phyloP scores from a whole-genome alignment of 92 coral and sea anemone species.

The Phymanthus crucifer region DNA sequence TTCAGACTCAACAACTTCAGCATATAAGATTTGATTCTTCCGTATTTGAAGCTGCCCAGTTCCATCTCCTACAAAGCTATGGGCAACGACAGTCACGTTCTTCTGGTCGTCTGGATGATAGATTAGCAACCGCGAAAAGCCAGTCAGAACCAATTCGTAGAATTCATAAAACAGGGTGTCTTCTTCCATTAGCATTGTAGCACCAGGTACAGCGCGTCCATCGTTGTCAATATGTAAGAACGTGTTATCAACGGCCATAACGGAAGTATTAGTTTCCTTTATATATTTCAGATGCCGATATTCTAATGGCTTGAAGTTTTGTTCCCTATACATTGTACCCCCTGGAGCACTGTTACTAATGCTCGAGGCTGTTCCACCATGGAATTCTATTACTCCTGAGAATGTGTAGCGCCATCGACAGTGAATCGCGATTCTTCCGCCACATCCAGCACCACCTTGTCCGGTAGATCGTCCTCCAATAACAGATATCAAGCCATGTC shows the following conservation, averaged over 20 bases:
- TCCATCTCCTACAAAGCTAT: slow-evolving; percentile 68
- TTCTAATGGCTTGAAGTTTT: slow-evolving; percentile 80
- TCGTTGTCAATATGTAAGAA: slow-evolving; percentile 87
- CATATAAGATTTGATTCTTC: slow-evolving; percentile 60
- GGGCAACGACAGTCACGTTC: slow-evolving; percentile 67
- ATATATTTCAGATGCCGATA: slow-evolving; percentile 89
- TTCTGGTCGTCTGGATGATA: slow-evolving; percentile 79
- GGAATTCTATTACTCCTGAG: slow-evolving; percentile 81
- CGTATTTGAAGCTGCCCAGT: slow-evolving; percentile 70
- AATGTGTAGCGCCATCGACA: slow-evolving; percentile 93
- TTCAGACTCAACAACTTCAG: slow-evolving; percentile 70
- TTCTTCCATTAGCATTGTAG: slow-evolving; percentile 91
- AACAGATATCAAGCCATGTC: slow-evolving; percentile 90
- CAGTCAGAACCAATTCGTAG: slow-evolving; percentile 92
- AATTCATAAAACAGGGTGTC: slow-evolving; percentile 74
- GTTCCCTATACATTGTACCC: slow-evolving; percentile 91
- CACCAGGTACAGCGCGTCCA: slow-evolving; percentile 87
- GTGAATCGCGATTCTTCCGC: slow-evolving; percentile 89
- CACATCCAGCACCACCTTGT: slow-evolving; percentile 87
- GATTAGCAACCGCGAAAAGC: slow-evolving; percentile 79
- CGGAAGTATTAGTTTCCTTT: slow-evolving; percentile 71
- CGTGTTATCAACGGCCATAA: slow-evolving; percentile 89
- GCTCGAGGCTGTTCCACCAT: slow-evolving; percentile 74
- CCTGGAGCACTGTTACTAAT: slow-evolving; percentile 83
- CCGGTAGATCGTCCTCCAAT: slow-evolving; percentile 75